Evolutionary conservation across 2,797 vertebrate genomes (phyloP).

Genomic region (Melanotaenia boesemani): DNA sequence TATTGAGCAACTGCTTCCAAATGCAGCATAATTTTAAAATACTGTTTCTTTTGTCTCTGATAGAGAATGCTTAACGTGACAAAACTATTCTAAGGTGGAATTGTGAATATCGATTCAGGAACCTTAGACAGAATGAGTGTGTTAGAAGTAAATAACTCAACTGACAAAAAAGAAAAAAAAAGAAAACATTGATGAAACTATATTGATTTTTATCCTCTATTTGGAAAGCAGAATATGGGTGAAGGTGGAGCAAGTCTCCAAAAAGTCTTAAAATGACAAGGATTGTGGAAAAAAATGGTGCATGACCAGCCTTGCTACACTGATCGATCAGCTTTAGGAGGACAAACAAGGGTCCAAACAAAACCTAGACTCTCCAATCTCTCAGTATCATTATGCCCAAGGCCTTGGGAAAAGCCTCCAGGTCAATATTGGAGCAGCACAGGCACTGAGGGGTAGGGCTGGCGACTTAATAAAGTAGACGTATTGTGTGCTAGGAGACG

Average conservation of each 20-base stretch:
- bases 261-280: conserved; percentile 54
- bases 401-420: conserved; percentile 76
- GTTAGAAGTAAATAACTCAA: conserved; percentile 56
- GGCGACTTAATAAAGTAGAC: conserved; percentile 79
- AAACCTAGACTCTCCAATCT: conserved; percentile 64
- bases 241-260: conserved; percentile 34
- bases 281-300: conserved; percentile 24
- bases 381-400: conserved; percentile 69
- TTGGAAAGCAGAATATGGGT: conserved; percentile 42
- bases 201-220: conserved; percentile 62
- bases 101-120: conserved; percentile 60
- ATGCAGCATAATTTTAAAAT: conserved; percentile 64
- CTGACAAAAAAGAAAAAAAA: conserved; percentile 26
- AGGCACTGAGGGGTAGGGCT: conserved; percentile 54
- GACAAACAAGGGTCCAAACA: conserved; percentile 70
- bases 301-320: conserved; percentile 58
- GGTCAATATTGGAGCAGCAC: conserved; percentile 74
- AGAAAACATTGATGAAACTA: conserved; percentile 51
- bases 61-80: conserved; percentile 61
- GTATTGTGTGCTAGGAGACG: conserved; percentile 77
- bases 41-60: conserved; percentile 47
- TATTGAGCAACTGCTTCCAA: conserved; percentile 54
- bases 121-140: conserved; percentile 50
- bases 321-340: conserved; percentile 70
- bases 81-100: conserved; percentile 45